phyloP scores from a whole-genome alignment of 2,888 invertebrate species.

The Thera britannica region DNA sequence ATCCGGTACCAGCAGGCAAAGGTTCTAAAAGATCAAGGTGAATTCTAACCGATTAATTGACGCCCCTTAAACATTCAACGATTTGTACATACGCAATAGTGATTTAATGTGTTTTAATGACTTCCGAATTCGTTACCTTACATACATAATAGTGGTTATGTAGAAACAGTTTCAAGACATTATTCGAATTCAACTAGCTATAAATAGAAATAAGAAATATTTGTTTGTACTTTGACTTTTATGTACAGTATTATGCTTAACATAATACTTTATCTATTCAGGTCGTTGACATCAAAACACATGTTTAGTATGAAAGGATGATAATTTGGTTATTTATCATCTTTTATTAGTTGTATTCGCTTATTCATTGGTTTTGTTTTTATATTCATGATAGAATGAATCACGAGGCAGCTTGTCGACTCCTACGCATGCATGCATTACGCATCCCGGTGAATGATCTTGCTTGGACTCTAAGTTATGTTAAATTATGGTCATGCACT shows the following conservation, averaged over 20 bases:
- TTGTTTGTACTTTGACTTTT: too few relatives aligned
- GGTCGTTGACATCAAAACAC: conserved; percentile 48
- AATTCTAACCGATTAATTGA: conserved; percentile 8
- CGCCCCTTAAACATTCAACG: conserved; percentile 18
- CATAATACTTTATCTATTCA: conserved; percentile 42
- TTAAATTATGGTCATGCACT: too few relatives aligned
- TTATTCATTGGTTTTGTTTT: conserved; percentile 27
- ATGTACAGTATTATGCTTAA: conserved; percentile 29
- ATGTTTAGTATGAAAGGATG: conserved; percentile 37
- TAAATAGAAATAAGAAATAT: too few relatives aligned
- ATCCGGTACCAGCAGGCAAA: conserved; percentile 7
- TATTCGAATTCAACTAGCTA: not conserved
- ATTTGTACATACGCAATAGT: not conserved
- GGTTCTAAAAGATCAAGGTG: conserved; percentile 21
- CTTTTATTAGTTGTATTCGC: conserved; percentile 22
- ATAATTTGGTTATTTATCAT: conserved; percentile 17
- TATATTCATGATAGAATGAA: conserved; percentile 33
- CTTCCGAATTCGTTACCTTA: conserved; percentile 8
- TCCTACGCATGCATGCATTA: conserved; percentile 56
- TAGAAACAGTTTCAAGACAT: not conserved
- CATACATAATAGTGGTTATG: not conserved
- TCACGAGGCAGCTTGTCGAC: conserved; percentile 45
- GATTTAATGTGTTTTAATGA: conserved; percentile 2
- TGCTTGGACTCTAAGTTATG: conserved; percentile 24
- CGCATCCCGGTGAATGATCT: conserved; percentile 51